Evolutionary conservation across 2,113 vertebrate genomes (phyloP).

Genomic region (Tachysurus vachellii): DNA sequence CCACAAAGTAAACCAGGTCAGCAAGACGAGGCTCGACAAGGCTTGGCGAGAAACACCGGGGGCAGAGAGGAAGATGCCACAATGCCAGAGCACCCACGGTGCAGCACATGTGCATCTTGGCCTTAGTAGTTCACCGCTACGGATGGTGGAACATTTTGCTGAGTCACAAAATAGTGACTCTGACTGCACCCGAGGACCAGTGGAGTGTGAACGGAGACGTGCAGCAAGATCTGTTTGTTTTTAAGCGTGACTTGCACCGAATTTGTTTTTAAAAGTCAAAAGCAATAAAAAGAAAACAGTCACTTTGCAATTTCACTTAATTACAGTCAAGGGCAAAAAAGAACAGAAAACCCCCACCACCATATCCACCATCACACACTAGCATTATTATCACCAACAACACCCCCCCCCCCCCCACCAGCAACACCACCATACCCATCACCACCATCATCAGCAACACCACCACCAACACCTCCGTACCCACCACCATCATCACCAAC

Average conservation of each 20-base stretch:
- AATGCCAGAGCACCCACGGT: slow-evolving; percentile 17
- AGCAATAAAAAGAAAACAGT: too few species aligned
- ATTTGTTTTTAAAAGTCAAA: background rate
- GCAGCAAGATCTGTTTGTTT: background rate
- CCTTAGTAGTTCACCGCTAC: background rate
- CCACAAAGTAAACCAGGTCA: slow-evolving; percentile 29
- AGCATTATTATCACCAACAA: background rate
- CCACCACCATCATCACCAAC: too few species aligned
- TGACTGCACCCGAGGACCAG: background rate
- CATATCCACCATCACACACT: background rate
- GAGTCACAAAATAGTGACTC: slow-evolving; percentile 16
- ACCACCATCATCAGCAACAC: background rate
- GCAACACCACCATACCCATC: too few species aligned
- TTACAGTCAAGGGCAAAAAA: background rate
- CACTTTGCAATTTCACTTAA: background rate
- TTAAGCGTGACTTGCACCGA: background rate
- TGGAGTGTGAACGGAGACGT: background rate
- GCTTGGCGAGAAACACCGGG: background rate
- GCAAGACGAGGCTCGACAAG: background rate
- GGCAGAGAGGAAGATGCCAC: background rate
- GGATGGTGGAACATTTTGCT: slow-evolving; percentile 1
- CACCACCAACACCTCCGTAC: background rate
- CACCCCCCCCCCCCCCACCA: too few species aligned
- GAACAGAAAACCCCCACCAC: background rate
- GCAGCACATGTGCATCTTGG: slow-evolving; percentile 24